Evolutionary conservation across 2,888 invertebrate species (phyloP), one percentile per base, ranked within the genome.

Genomic region (Hemithea aestivaria): DNA sequence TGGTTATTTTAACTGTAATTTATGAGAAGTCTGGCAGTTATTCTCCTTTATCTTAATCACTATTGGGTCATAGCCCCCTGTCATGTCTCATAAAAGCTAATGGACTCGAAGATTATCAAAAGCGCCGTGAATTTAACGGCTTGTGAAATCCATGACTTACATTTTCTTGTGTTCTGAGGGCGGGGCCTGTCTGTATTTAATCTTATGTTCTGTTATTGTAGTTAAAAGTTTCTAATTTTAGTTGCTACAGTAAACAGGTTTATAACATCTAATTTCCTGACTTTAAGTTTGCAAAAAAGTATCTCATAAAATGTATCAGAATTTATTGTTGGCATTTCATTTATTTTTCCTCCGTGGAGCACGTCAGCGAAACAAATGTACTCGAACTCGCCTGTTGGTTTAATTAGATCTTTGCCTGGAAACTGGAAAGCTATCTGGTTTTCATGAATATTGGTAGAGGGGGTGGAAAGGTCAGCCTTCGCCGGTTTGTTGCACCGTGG

Each of bases 401-500:
- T 36, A 31, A 34, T 43, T 37, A 31, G 21, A 21, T 40, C 11
- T 26, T 38, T 35, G 31, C 11, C 32, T 28, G 31, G 27, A 27
- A 20, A 37, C 32, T 36, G 24, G 9, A 26, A 24, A 29, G 20
- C 23, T 46, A 42, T 26, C 40, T 28, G 47, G 45, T 40, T 34
- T 30, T 39, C 32, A 27, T 41, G 27, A 37, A 43, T 32, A 21
- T 37, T 37, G 23, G 26, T 32, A 16, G 45, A 53, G 56, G 52
- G 54, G 61, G 56, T 58, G 47, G 62, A 57, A 57, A 75, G 74
- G 69, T 69, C 70, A 66, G 42, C 55, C 49, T 71, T 72, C 49
- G 49, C 54, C 66, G 64, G 75, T 76, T 66, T 64, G 53, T 65
- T 68, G 64, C 69, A 64, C 62, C 53, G 60, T 47, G 75, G 76